Percentiles rank a stretch among this genome's conserved stretches.
Conservation (phyloP, 2,888 invertebrate genomes). For the Dolichopus griseipennis region DNA sequence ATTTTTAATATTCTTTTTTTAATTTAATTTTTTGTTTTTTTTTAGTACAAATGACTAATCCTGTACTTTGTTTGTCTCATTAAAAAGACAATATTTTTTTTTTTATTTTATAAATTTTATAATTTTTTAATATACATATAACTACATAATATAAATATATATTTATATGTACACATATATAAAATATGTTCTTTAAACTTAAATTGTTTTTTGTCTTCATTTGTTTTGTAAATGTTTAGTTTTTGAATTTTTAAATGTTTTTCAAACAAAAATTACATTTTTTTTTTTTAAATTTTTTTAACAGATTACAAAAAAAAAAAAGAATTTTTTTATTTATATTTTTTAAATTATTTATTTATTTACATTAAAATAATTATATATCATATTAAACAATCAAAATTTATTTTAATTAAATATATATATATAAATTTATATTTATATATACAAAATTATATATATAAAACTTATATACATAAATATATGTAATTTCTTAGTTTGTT, state of each 20-base stretch:
- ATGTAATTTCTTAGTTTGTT: not conserved
- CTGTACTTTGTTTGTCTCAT: not conserved
- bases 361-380: too few species aligned
- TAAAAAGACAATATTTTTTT: not conserved
- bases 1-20: not conserved
- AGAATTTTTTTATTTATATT: too few species aligned
- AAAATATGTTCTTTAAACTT: too few species aligned
- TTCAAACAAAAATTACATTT: not conserved
- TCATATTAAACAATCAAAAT: too few species aligned
- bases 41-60: constrained; percentile 1
- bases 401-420: not conserved
- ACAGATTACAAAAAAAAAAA: too few species aligned
- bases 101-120: not conserved
- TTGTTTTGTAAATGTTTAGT: too few species aligned
- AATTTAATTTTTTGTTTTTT: not conserved
- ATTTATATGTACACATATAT: too few species aligned
- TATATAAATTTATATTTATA: not conserved
- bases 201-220: not conserved
- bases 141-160: too few species aligned
- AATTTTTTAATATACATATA: not conserved
- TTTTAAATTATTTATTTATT: too few species aligned
- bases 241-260: too few species aligned
- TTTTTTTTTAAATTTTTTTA: not conserved
- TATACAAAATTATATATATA: not conserved
- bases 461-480: not conserved